Evolutionary conservation across 2,113 vertebrate species (phyloP).

Genomic region (Harpagus bidentatus): DNA sequence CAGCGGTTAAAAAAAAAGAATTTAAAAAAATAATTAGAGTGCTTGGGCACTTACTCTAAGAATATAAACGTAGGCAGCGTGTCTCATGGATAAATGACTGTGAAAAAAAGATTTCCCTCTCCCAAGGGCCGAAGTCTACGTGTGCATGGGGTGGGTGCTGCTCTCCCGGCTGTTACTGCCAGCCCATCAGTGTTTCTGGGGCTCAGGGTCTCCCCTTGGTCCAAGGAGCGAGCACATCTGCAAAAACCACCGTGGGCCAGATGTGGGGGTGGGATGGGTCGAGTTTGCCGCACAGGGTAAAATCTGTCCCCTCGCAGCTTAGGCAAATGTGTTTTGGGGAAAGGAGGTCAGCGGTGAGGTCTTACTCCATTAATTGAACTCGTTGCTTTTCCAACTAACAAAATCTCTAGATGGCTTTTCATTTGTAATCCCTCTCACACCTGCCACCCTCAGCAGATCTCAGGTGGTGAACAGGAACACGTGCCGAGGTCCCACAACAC

Average conservation of each 20-base stretch:
- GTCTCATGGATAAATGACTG: rapidly evolving
- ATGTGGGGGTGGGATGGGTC: not conserved
- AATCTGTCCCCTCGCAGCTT: not conserved
- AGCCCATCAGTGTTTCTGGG: not conserved
- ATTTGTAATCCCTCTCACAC: not conserved
- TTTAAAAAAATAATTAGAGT: rapidly evolving
- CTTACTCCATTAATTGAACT: not conserved
- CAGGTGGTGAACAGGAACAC: not conserved
- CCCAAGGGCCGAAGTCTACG: rapidly evolving
- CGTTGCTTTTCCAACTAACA: not conserved
- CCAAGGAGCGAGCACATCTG: not conserved
- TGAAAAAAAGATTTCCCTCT: too few species aligned
- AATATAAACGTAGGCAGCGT: rapidly evolving
- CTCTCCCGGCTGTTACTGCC: not conserved
- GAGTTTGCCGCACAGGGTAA: rapidly evolving
- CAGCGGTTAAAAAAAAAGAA: rapidly evolving
- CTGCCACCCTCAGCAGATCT: rapidly evolving
- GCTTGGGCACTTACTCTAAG: not conserved
- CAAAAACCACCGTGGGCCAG: rapidly evolving
- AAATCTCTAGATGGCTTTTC: not conserved
- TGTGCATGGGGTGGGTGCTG: not conserved
- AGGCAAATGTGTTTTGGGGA: not conserved
- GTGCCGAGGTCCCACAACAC: not conserved
- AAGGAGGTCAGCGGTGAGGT: not conserved
- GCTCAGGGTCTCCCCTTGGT: rapidly evolving